phyloP scores from a whole-genome alignment of 2,113 vertebrate species.

The Motacilla alba region DNA sequence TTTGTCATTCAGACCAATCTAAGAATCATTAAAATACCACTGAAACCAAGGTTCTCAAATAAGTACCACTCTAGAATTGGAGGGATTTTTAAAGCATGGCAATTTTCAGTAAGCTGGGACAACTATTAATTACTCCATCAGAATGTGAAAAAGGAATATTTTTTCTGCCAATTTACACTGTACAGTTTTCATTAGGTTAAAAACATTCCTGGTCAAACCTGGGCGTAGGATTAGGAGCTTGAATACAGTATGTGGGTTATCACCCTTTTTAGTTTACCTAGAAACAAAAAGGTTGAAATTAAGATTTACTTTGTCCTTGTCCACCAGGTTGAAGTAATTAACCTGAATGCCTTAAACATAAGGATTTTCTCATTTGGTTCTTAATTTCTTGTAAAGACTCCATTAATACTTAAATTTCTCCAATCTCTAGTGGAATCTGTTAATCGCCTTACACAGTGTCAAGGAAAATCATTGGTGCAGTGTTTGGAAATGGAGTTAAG shows the following conservation, averaged over 20 bases:
- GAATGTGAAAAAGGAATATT: neutral
- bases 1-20: neutral
- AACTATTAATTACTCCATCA: neutral
- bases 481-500: conserved; percentile 42
- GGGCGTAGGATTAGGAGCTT: neutral
- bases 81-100: neutral
- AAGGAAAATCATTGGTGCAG: conserved; percentile 16
- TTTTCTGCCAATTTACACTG: neutral
- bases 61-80: neutral
- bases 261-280: conserved; percentile 9
- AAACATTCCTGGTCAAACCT: neutral
- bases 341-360: conserved; percentile 54
- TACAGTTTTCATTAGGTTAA: neutral
- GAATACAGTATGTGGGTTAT: neutral
- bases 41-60: neutral
- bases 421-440: conserved; percentile 39
- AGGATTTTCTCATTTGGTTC: conserved; percentile 62
- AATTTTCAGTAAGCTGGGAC: neutral
- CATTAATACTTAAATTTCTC: conserved; percentile 72
- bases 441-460: conserved; percentile 6
- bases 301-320: conserved; percentile 53
- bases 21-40: neutral
- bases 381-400: conserved; percentile 65
- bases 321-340: conserved; percentile 66
- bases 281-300: conserved; percentile 33